Evolutionary conservation across 2,797 vertebrate species (phyloP).

Genomic region (Allobates femoralis): DNA sequence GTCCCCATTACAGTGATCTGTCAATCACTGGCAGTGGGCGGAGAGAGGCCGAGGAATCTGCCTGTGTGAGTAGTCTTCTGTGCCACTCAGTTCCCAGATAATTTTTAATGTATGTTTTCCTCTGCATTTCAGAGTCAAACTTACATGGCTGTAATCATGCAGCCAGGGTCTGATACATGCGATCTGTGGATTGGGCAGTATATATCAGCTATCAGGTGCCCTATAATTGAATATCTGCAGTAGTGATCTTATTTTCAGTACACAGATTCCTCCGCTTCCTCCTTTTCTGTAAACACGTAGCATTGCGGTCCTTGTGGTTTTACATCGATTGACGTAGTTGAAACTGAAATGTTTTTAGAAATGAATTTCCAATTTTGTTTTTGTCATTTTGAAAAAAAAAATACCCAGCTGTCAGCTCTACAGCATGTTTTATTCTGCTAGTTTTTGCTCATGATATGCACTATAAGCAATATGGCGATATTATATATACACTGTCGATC

Average conservation of each 20-base stretch:
- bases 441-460: background rate
- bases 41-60: no score
- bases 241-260: background rate
- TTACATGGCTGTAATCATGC: no score
- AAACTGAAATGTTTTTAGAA: conserved; percentile 60
- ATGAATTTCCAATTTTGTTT: conserved; percentile 33
- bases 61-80: no score
- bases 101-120: no score
- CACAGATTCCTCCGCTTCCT: conserved; percentile 53
- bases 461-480: no score
- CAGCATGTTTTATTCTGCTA: background rate
- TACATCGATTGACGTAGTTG: conserved; percentile 70
- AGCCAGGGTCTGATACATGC: background rate
- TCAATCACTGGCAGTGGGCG: no score
- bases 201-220: background rate
- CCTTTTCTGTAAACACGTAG: conserved; percentile 59
- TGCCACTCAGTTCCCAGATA: no score
- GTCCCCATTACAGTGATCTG: no score
- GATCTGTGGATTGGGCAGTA: background rate
- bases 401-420: background rate
- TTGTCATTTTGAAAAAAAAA: background rate
- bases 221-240: background rate
- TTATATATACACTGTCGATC: no score
- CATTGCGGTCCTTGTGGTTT: conserved; percentile 72
- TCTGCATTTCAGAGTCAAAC: no score